Base-by-base conservation (phyloP, 2,113 vertebrate species). In the Ondatra zibethicus region DNA sequence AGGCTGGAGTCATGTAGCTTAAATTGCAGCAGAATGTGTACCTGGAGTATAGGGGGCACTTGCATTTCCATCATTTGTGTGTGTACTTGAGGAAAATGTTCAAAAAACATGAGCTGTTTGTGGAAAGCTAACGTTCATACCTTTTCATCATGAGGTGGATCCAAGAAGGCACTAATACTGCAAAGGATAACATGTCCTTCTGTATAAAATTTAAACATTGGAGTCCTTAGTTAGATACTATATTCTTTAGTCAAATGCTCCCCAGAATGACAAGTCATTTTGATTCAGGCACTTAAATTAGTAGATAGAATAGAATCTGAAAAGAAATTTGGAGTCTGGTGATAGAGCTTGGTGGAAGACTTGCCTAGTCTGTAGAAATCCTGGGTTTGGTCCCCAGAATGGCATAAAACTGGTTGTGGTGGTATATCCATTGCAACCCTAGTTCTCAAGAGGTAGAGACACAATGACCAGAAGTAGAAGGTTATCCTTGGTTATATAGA, bases 121-220 rank as follows among this genome's bases (percentile, higher is more conserved):
- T 16, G 50, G 19, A 90, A 96, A 92, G 70, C 9, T 84, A 5
- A 95, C 80, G 11, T 90, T 96, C 97, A 98, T 98, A 99, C 98
- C 92, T 98, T 99, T 81, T 21, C 95, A n/a, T 98, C 98, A 61
- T 96, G 85, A 93, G 98, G 96, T 45, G 98, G 88, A 95, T 98
- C 97, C 86, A 99, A 95, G 96, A 98, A 98, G 65, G 98, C 98
- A 47, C 93, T 47, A 36, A 98, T 91, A 77, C 77, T 98, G 98
- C 97, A 99, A 82, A 88, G 0, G 93, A 98, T 98, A 78, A 98
- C 39, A 9, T 98, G 81, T 91, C 98, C 98, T 63, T 98, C 98
- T 99, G 97, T 96, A 96, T 55, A 89, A 93, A 95, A 96, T 89
- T 45, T 52, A 94, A 97, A 95, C 33, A 91, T 95, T 66, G 14